Percentiles rank a stretch among this genome's conserved stretches.
These are phyloP conservation scores for Rutilus rutilus DNA, from an alignment of 2,113 vertebrate genomes.

Conservation along the genomic window DNA sequence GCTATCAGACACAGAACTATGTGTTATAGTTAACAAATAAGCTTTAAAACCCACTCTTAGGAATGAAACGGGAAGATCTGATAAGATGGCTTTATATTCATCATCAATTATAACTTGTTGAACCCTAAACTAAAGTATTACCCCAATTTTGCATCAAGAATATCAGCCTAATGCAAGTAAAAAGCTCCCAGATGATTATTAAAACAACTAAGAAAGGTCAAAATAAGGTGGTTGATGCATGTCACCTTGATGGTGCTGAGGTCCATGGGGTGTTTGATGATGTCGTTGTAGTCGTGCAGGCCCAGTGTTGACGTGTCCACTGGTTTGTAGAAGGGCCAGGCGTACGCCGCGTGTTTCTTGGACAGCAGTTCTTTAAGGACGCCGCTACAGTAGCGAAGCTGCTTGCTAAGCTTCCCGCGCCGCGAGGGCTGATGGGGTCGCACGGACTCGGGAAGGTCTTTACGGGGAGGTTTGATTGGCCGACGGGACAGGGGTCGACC, in stretches of 20 bases:
- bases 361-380: constrained; percentile 92
- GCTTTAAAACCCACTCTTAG: too few relatives aligned
- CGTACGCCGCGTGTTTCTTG: constrained; percentile 91
- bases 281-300: constrained; percentile 93
- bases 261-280: constrained; percentile 97
- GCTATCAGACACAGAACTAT: too few relatives aligned
- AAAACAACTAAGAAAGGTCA: too few relatives aligned
- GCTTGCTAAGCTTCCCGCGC: constrained; percentile 85
- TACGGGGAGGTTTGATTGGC: constrained; percentile 92
- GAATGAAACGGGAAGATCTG: too few relatives aligned
- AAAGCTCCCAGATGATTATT: too few relatives aligned
- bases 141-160: too few relatives aligned
- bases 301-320: constrained; percentile 89
- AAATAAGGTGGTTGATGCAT: neutral
- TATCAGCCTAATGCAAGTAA: too few relatives aligned
- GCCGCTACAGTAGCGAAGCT: constrained; percentile 89
- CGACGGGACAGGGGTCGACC: constrained; percentile 84
- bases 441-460: constrained; percentile 89
- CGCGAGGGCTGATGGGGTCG: constrained; percentile 84
- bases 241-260: constrained; percentile 88
- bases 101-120: too few relatives aligned
- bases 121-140: too few relatives aligned
- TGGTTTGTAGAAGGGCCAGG: constrained; percentile 96
- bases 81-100: too few relatives aligned
- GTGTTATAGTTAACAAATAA: too few relatives aligned